Base-by-base conservation (phyloP, 2,888 invertebrate genomes). In the Escarpia spicata region DNA sequence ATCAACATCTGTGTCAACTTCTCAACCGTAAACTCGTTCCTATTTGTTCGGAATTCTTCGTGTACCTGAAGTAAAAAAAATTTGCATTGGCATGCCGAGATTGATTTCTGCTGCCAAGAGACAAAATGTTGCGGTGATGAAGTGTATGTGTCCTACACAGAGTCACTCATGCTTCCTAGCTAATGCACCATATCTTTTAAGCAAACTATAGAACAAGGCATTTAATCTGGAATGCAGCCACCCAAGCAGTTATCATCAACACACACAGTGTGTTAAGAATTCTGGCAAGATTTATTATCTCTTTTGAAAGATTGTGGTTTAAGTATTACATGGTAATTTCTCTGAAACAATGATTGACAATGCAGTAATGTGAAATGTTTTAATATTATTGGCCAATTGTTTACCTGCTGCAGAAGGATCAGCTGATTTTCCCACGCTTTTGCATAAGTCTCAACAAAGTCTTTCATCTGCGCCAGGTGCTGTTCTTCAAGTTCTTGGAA, bases 401-500 rank as follows among this genome's bases (percentile, higher is more conserved):
- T 97, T 31, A 99, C 98, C 97, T 98, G 98, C 90, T 98, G 99
- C 97, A 99, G 98, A 96, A 98, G 97, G 95, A 98, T 98, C 97
- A 99, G 98, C 96, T 98, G 98, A 96, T 98, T 98, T 96, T 99
- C 98, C 95, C 96, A 95, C 26, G 96, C 95, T 93, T 95, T 96
- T 92, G 98, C 98, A 96, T 99, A 99, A 8, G 98, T 98, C 95
- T 98, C 98, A 90, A 99, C 97, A 97, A 99, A 99, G 95, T 98
- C 98, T 96, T 98, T 98, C 99, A 99, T 99, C 96, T 98, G 98
- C 95, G 98, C 98, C 94, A 99, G 97, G 97, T 99, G 99, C 93
- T 98, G 98, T 96, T 98, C 98, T 97, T 99, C 99, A 43, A 99
- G 98, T 96, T 98, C 98, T 97, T 99, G 99, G 96, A 99, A 99